A percentile compares a stretch with the other conserved stretches of the same genome.
Conservation (phyloP, 2,888 invertebrate genomes). For the Lithophane ornitopus region DNA sequence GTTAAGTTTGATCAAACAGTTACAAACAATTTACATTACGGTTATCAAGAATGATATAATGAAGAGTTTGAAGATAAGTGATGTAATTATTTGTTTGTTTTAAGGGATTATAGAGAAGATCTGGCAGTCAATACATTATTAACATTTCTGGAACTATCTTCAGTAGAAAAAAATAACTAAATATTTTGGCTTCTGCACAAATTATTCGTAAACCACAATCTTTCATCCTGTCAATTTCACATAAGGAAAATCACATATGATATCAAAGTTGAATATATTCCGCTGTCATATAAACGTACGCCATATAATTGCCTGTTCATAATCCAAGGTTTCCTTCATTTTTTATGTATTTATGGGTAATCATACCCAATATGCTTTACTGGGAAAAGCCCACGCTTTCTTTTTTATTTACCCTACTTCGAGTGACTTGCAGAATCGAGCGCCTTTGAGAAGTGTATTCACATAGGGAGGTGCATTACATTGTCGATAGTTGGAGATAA, state of each 20-base stretch:
- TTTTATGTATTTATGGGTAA: constrained; percentile 71
- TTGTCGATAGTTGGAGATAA: constrained; percentile 43
- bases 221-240: constrained; percentile 25
- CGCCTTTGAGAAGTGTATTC: constrained; percentile 48
- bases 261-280: constrained; percentile 49
- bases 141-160: background rate
- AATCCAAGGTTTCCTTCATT: constrained; percentile 61
- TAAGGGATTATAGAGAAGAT: background rate
- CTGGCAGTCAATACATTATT: background rate
- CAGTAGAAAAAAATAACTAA: background rate
- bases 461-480: constrained; percentile 41
- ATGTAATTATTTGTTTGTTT: background rate
- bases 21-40: background rate
- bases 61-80: background rate
- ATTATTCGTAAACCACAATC: constrained; percentile 9
- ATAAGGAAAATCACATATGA: constrained; percentile 34
- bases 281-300: constrained; percentile 51
- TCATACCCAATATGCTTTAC: constrained; percentile 66
- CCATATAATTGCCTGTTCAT: constrained; percentile 66
- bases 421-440: constrained; percentile 65
- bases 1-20: constrained; percentile 17
- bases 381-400: constrained; percentile 45
- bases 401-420: constrained; percentile 64
- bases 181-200: constrained; percentile 6
- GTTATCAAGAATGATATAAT: background rate